Conservation (phyloP, 2,888 invertebrate genomes). For the Osmoderma eremita region DNA sequence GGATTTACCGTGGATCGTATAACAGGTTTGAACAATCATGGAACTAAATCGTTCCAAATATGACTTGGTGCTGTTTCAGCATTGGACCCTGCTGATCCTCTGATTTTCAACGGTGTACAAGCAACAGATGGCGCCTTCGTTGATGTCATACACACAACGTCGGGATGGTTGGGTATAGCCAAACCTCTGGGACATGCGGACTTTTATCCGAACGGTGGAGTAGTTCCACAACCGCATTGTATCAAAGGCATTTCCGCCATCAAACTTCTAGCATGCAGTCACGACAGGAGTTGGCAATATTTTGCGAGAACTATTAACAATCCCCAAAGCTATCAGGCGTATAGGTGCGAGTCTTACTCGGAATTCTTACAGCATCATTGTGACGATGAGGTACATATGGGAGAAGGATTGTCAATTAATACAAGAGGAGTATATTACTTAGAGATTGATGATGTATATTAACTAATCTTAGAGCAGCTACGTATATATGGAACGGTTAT, state of each 20-base stretch:
- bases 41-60: neutral
- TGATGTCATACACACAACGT: conserved; percentile 56
- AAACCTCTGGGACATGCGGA: conserved; percentile 55
- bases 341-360: conserved; percentile 44
- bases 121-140: conserved; percentile 51
- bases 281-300: conserved; percentile 46
- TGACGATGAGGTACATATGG: conserved; percentile 40
- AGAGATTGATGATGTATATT: conserved; percentile 1
- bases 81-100: conserved; percentile 36
- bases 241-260: neutral
- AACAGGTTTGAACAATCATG: conserved; percentile 68
- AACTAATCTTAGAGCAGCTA: neutral
- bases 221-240: conserved; percentile 56
- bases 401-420: conserved; percentile 19
- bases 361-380: conserved; percentile 42
- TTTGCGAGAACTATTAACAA: conserved; percentile 46
- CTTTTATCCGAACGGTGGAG: conserved; percentile 48
- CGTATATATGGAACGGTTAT: too few relatives aligned
- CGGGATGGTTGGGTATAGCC: conserved; percentile 53
- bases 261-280: conserved; percentile 47
- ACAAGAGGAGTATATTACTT: conserved; percentile 38
- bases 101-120: conserved; percentile 45
- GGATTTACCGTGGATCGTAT: conserved; percentile 66
- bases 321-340: conserved; percentile 35
- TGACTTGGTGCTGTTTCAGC: conserved; percentile 12